Base-by-base conservation (phyloP, 1,140 invertebrate genomes). In the Chrysomallon squamiferum region DNA sequence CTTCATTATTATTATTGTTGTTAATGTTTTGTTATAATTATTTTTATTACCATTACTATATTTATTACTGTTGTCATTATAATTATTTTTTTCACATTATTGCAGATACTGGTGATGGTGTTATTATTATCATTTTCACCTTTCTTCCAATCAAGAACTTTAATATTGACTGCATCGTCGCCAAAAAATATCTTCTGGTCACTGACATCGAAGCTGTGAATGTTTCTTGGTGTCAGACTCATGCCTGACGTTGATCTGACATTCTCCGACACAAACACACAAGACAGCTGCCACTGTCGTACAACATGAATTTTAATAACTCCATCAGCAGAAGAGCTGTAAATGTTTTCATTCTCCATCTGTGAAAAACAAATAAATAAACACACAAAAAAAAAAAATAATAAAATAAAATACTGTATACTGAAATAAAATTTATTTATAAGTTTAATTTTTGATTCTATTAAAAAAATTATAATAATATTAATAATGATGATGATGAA, bases 111-210 rank as follows among this genome's bases (percentile, higher is more conserved):
- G n/a, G n/a, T n/a, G n/a, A n/a, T n/a, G n/a, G n/a, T n/a, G n/a
- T n/a, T n/a, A n/a, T n/a, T n/a, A n/a, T n/a, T n/a, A n/a, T n/a
- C n/a, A n/a, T n/a, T n/a, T 52, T 59, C 57, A 82, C 81, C 77
- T 75, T 70, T 76, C 65, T 75, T 81, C 81, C 81, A 83, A 43
- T 78, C 56, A 2, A 83, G 33, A n/a, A 74, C 61, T 65, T 83
- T 83, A 7, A 83, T 58, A 61, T 83, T 83, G 9, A 75, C 59
- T 9, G 78, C 77, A 71, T 82, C 81, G 62, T 83, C 81, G 2
- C 81, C 81, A 69, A 73, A 76, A 47, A 64, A 72, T 3, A 82
- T 47, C 1, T 49, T 57, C 6, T 75, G 49, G 11, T 64, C 56
- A 18, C 13, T 38, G 2, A 69, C 67, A 11, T 54, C 66, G 3